Conservation (phyloP, 2,113 vertebrate species). For the Hiodon alosoides region DNA sequence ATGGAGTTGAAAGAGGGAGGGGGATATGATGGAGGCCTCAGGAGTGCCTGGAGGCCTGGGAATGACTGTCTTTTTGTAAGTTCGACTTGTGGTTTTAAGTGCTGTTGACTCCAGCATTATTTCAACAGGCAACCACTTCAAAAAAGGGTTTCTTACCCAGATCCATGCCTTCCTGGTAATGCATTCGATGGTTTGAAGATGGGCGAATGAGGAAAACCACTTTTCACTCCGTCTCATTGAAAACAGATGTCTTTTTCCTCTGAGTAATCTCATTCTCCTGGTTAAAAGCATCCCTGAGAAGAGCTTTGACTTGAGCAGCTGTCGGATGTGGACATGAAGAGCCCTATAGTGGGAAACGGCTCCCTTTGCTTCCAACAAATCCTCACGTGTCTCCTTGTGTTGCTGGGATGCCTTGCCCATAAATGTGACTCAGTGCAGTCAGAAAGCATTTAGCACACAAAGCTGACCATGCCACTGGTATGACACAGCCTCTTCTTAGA, state of each 20-base stretch:
- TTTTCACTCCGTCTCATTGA: conserved; percentile 16
- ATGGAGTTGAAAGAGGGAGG: too few species aligned
- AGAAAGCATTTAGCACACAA: too few species aligned
- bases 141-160: conserved; percentile 13
- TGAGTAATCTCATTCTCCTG: not conserved
- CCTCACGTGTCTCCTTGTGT: too few species aligned
- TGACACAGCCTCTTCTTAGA: too few species aligned
- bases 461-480: too few species aligned
- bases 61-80: conserved; percentile 15
- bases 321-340: not conserved
- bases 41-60: conserved; percentile 14
- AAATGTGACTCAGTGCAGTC: too few species aligned
- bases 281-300: not conserved
- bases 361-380: too few species aligned
- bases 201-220: conserved; percentile 15
- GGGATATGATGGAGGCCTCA: not conserved
- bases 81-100: conserved; percentile 28
- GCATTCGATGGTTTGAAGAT: conserved; percentile 29
- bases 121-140: conserved; percentile 41
- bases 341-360: not conserved
- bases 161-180: conserved; percentile 36
- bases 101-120: conserved; percentile 24
- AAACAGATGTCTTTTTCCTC: conserved; percentile 20
- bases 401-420: too few species aligned
- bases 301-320: not conserved